These are phyloP conservation scores for Tympanoctomys barrerae DNA, from an alignment of 2,797 vertebrate species.

Conservation along the genomic window DNA sequence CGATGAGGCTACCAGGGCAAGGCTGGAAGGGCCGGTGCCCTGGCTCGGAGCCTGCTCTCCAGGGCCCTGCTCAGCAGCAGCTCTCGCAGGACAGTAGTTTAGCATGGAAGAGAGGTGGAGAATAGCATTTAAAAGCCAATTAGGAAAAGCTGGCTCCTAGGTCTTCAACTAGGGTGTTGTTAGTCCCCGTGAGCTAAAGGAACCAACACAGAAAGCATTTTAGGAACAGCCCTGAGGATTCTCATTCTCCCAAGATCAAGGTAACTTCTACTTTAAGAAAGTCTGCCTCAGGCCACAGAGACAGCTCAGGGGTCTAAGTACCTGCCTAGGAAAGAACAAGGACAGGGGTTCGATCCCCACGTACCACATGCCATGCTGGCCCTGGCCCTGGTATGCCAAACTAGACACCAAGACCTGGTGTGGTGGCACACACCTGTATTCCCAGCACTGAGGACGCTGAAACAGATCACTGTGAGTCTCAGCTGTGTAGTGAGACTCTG, in stretches of 20 bases:
- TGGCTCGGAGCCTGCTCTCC: neutral
- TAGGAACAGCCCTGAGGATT: conserved; percentile 45
- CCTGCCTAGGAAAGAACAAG: no score
- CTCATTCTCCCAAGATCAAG: neutral
- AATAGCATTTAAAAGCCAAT: neutral
- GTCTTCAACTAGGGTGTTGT: neutral
- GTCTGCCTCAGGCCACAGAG: neutral
- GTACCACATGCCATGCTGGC: no score
- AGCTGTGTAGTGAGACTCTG: no score
- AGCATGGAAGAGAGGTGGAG: neutral
- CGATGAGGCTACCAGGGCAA: neutral
- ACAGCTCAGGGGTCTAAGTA: no score
- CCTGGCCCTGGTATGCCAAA: no score
- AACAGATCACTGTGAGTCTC: no score
- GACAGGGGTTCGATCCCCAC: no score
- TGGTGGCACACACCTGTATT: no score
- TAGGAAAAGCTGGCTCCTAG: neutral
- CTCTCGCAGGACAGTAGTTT: neutral
- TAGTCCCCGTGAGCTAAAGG: neutral
- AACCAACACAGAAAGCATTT: conserved; percentile 31
- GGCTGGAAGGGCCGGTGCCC: no score
- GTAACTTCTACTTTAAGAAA: conserved; percentile 29
- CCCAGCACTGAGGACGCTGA: no score
- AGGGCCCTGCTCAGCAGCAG: neutral
- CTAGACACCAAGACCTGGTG: no score